Evolutionary conservation across 2,113 vertebrate species (phyloP).

Genomic region (Aegotheles bennettii): DNA sequence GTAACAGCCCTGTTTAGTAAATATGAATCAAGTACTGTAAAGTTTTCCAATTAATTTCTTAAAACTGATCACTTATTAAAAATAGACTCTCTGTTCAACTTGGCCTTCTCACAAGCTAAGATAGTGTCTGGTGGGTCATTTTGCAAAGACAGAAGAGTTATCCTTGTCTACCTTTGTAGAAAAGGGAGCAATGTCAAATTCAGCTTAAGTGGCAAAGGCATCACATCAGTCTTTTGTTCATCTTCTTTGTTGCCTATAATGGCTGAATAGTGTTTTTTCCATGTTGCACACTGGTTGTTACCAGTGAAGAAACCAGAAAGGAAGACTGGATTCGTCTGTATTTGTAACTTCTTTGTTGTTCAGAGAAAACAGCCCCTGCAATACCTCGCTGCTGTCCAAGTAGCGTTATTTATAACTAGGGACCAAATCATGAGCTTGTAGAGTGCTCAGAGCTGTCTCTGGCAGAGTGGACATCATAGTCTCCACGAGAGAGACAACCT

Average conservation of each 20-base stretch:
- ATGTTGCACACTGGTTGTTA: background rate
- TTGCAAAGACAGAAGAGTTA: background rate
- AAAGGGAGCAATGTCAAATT: background rate
- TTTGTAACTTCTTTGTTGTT: background rate
- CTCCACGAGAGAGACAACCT: background rate
- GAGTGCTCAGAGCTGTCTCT: background rate
- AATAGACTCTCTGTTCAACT: background rate
- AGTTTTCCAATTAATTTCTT: background rate
- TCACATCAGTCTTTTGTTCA: background rate
- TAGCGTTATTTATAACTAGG: background rate
- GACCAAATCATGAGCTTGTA: background rate
- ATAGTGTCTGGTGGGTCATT: background rate
- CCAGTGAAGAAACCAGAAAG: background rate
- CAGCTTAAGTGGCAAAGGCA: background rate
- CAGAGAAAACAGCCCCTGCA: background rate
- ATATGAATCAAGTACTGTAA: background rate
- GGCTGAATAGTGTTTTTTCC: background rate
- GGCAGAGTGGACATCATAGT: background rate
- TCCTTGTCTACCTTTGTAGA: background rate
- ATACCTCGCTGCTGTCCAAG: background rate
- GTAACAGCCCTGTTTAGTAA: constrained; percentile 30
- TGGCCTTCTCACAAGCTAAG: background rate
- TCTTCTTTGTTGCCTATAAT: background rate
- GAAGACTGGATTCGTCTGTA: background rate
- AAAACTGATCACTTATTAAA: constrained; percentile 8